Base-by-base conservation (phyloP, 1,140 invertebrate genomes). In the Diachasma alloeum region DNA sequence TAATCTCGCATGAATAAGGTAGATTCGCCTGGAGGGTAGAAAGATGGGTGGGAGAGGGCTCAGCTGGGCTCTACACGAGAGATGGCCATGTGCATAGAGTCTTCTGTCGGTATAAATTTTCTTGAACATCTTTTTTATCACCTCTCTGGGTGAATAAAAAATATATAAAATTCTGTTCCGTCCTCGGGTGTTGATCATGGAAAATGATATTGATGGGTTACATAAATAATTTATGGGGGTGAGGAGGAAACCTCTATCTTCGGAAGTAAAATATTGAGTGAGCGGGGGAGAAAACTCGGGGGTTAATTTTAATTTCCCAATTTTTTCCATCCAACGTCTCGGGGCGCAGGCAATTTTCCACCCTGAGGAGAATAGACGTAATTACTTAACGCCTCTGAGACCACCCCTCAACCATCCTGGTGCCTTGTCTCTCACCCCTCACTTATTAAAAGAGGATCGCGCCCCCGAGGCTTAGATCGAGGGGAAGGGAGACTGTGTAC, bases 271-370 rank as follows among this genome's bases (percentile, higher is more conserved):
- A 53, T n/a, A 53, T 53, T 53, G 10, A n/a, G 48, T n/a, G 5
- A 5, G 17, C 48, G n/a, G 2, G 44, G 48, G 42, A 24, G 26
- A 66, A 24, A 68, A 56, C 48, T 22, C 59, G 78, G 80, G 86
- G 83, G 84, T 82, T 89, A 87, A 89, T 89, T 90, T 89, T 90
- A 89, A 89, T 89, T 90, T 90, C 85, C 87, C 86, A 88, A 89
- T 87, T 89, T 88, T 88, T 88, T 85, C 83, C 83, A 83, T 77
- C 53, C 53, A 39, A 5, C 42, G 37, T 19, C 63, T 68, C 36
- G 42, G 70, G 59, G 79, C 83, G 79, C 79, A 85, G 83, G 85
- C 86, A 87, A 89, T 89, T 89, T 87, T 84, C 87, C 87, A 78
- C 79, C 83, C 84, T 85, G 85, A 87, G 87, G 87, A 90, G 87